Conservation (phyloP, 2,888 invertebrate genomes). For the Noctua janthe region DNA sequence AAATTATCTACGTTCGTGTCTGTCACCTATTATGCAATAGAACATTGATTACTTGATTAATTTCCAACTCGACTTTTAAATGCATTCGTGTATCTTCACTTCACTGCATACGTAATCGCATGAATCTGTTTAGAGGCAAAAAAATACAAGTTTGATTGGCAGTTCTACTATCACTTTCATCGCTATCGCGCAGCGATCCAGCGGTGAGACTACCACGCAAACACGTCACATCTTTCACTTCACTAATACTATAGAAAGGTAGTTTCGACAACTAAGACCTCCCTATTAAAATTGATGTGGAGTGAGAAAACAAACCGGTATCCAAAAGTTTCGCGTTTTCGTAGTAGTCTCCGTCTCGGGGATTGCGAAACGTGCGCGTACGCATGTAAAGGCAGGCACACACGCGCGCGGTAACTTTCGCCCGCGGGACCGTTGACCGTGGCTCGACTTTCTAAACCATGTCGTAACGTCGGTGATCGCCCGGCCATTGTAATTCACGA, state of each 20-base stretch:
- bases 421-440: constrained; percentile 88
- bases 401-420: constrained; percentile 85
- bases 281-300: constrained; percentile 51
- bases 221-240: constrained; percentile 43
- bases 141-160: constrained; percentile 40
- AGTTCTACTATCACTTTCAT: constrained; percentile 80
- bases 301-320: constrained; percentile 63
- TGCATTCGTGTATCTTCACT: constrained; percentile 17
- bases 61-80: constrained; percentile 26
- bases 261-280: constrained; percentile 34
- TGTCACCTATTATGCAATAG: constrained; percentile 13
- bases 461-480: constrained; percentile 88
- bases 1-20: constrained; percentile 12
- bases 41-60: constrained; percentile 36
- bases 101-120: constrained; percentile 31
- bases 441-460: constrained; percentile 89
- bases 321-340: constrained; percentile 62
- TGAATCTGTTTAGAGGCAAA: constrained; percentile 37
- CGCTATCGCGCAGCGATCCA: constrained; percentile 66
- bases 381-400: constrained; percentile 79
- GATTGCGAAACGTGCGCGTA: constrained; percentile 77
- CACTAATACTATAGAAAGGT: constrained; percentile 62
- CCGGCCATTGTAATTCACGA: constrained; percentile 87
- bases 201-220: constrained; percentile 16
- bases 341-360: constrained; percentile 53